phyloP scores from a whole-genome alignment of 2,888 invertebrate genomes.

The Lysandra coridon region DNA sequence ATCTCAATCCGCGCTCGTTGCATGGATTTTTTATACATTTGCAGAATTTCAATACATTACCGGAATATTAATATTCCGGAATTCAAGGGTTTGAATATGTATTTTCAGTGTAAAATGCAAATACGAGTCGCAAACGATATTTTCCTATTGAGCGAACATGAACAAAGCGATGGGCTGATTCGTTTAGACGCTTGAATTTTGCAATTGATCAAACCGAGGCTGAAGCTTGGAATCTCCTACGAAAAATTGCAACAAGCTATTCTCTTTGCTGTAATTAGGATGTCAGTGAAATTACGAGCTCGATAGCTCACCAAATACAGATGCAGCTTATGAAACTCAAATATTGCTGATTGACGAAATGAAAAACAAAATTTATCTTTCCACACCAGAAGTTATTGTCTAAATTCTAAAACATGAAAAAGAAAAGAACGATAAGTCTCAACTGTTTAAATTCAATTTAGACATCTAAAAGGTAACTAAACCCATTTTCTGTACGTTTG shows the following conservation, averaged over 20 bases:
- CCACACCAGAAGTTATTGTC: background rate
- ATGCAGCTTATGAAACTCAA: background rate
- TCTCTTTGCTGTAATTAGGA: conserved; percentile 25
- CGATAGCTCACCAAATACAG: background rate
- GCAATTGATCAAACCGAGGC: conserved; percentile 11
- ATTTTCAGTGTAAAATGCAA: conserved; percentile 21
- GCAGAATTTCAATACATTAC: conserved; percentile 14
- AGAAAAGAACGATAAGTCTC: background rate
- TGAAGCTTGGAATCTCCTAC: background rate
- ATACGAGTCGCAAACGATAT: conserved; percentile 15
- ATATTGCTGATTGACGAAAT: background rate
- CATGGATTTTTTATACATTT: background rate
- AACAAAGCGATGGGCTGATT: conserved; percentile 27
- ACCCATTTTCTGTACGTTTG: conserved; percentile 32
- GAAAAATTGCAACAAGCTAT: conserved; percentile 22
- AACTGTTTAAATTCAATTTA: background rate
- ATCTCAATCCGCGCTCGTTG: background rate
- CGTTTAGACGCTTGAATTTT: conserved; percentile 20
- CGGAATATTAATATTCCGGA: conserved; percentile 3
- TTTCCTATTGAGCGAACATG: conserved; percentile 2
- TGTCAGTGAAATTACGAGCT: background rate
- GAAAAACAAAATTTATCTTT: background rate
- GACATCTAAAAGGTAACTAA: background rate
- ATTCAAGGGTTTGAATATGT: conserved; percentile 9
- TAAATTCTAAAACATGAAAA: too few relatives aligned